Conservation (phyloP, 2,113 vertebrate species). For the Cervus canadensis region DNA sequence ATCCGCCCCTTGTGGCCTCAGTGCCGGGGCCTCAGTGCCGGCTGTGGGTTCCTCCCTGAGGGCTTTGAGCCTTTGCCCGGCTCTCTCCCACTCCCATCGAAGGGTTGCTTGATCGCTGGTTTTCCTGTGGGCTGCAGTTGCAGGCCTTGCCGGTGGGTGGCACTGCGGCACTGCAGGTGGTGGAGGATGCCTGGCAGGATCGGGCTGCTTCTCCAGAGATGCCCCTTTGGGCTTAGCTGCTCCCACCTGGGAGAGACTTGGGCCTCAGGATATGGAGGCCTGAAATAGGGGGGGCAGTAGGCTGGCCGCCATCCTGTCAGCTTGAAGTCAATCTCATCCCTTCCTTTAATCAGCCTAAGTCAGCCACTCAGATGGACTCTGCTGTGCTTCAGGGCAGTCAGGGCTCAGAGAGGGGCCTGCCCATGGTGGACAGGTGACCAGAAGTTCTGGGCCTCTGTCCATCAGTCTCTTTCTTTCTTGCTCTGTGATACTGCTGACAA, state of each 20-base stretch:
- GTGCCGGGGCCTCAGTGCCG: background rate
- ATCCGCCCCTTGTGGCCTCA: rapidly evolving
- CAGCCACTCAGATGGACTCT: background rate
- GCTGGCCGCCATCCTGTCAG: background rate
- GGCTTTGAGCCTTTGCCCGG: too few species aligned
- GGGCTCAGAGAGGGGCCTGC: background rate
- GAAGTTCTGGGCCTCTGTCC: background rate
- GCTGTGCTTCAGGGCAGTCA: background rate
- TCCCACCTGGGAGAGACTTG: background rate
- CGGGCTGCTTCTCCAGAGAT: background rate
- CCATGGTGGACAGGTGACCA: background rate
- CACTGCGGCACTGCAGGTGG: background rate
- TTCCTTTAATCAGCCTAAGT: too few species aligned
- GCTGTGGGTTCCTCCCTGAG: background rate
- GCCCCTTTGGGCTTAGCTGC: too few species aligned
- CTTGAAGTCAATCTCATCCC: background rate
- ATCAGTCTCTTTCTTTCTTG: background rate
- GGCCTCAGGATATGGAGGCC: background rate
- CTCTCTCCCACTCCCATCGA: background rate
- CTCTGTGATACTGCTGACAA: rapidly evolving
- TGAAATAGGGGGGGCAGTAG: background rate
- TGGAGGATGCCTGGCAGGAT: too few species aligned
- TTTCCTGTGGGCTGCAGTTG: background rate
- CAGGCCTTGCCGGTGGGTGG: background rate
- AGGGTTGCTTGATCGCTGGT: background rate